Evolutionary conservation across 1,140 invertebrate genomes (phyloP), one percentile per base, ranked within the genome.

Genomic region (Apis cerana): DNA sequence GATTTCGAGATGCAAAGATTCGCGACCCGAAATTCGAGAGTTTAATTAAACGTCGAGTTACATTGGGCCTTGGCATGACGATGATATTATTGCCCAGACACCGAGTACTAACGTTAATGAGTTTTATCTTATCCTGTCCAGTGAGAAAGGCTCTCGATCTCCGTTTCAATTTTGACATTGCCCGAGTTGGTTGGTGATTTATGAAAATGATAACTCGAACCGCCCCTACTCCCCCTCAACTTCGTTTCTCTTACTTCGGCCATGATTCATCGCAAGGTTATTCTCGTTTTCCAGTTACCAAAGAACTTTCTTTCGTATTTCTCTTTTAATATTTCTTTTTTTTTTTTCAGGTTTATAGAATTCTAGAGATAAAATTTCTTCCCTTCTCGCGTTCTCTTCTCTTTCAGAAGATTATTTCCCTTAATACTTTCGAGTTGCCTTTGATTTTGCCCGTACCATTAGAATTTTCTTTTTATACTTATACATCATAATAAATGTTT

Each of bases 21-120:
- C 71, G 71, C 33, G 74, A 19, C 71, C 33, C 61, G 19, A 50
- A 59, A 62, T 75, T 75, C 74, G 48, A 50, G 43, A 56, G 43
- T 75, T 75, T 75, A 75, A 75, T 75, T 75, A 75, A 75, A 75
- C 59, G 59, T 64, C 74, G 61, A 64, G 74, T 64, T 75, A 75
- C 74, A 75, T 52, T 33, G 23, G 48, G 48, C 23, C 17, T 33
- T 19, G n/a, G 43, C 10, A 65, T 48, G 43, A 75, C 33, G 5
- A 43, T 52, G 74, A 75, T 75, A 75, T 64, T 75, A 75, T 83
- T 72, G 68, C 76, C 74, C 27, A 21, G 54, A 68, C 12, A 33
- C 48, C 54, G 33, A 23, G 19, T 65, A 19, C 56, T 54, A 62
- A 50, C 61, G 59, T 52, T 77, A 43, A 74, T 74, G 71, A 74